Evolutionary conservation across 2,797 vertebrate species (phyloP), one percentile per base, ranked within the genome.

Genomic region (Helostoma temminkii): DNA sequence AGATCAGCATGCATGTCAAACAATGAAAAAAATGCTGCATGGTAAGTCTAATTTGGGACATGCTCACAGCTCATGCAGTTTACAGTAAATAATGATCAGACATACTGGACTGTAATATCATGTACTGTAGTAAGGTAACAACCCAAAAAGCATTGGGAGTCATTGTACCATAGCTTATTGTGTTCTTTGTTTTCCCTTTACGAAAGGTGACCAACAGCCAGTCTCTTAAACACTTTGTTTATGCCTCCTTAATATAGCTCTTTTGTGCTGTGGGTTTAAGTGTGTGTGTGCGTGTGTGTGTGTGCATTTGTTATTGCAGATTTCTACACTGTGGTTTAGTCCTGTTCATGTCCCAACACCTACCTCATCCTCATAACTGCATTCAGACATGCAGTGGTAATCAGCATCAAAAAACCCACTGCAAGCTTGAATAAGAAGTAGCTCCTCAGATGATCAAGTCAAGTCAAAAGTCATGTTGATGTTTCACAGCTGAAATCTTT

Each of bases 381-480:
- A 46, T 78, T 62, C 43, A 81, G 62, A 60, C 12, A 21, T 59
- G 62, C 28, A 49, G 50, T 77, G 30, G 50, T 77, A 73, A 78
- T 73, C 37, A 6, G n/a, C 34, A 21, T 75, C 66, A 24, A 32
- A 25, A 71, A 73, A 78, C 15, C 46, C 45, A 24, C 41, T 5
- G 8, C 81, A 71, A 53, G 83, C 57, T 73, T 8, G 3, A 66
- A 71, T 77, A 76, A 59, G 77, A 37, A 68, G 42, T 2, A 11
- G 48, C 43, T 46, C 53, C 55, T 70, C 34, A 14, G 16, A 9
- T 9, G 1, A 34, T 63, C 50, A 46, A 36, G 21, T 76, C 6
- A 53, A 78, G 78, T 74, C n/a, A 10, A n/a, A n/a, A 52, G 28
- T 47, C 30, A 30, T 42, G 52, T 43, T 28, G 22, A 12, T 4